Percentiles rank a stretch among this genome's conserved stretches.
phyloP scores from a whole-genome alignment of 2,888 invertebrate genomes.

The Archips crataeganus region DNA sequence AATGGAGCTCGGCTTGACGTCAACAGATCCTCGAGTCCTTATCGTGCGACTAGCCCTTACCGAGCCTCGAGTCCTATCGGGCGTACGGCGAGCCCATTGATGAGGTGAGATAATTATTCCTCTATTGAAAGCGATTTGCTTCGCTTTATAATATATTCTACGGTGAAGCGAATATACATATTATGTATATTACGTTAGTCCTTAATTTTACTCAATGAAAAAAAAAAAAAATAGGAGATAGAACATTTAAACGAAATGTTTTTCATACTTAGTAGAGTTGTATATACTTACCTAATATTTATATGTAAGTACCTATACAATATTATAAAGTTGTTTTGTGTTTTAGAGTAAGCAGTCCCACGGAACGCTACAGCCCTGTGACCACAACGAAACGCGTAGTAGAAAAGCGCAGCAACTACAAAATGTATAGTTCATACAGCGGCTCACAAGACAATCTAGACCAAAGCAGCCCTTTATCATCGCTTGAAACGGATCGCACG shows the following conservation, averaged over 20 bases:
- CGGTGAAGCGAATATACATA: too few species aligned
- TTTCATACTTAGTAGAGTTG: not conserved
- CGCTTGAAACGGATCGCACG: conserved; percentile 71
- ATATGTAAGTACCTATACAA: too few species aligned
- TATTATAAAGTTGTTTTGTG: not conserved
- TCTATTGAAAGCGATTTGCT: conserved; percentile 81
- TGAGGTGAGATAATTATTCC: conserved; percentile 66
- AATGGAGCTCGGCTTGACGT: conserved; percentile 79
- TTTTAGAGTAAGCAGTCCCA: conserved; percentile 74
- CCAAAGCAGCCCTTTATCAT: conserved; percentile 73
- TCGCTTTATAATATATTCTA: not conserved
- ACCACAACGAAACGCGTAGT: conserved; percentile 77
- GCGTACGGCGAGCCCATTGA: conserved; percentile 83
- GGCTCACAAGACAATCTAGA: conserved; percentile 80
- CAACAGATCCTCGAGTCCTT: conserved; percentile 72
- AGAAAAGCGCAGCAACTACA: conserved; percentile 80
- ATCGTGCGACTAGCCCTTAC: conserved; percentile 75
- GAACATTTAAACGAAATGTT: not conserved
- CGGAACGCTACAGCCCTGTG: conserved; percentile 77
- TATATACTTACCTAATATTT: not conserved
- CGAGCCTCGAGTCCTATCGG: conserved; percentile 78
- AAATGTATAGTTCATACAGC: conserved; percentile 77
- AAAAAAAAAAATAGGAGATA: too few species aligned
- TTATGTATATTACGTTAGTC: not conserved
- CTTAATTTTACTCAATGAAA: not conserved